Evolutionary conservation across 2,797 vertebrate species (phyloP).

Genomic region (Crypturellus tataupa): DNA sequence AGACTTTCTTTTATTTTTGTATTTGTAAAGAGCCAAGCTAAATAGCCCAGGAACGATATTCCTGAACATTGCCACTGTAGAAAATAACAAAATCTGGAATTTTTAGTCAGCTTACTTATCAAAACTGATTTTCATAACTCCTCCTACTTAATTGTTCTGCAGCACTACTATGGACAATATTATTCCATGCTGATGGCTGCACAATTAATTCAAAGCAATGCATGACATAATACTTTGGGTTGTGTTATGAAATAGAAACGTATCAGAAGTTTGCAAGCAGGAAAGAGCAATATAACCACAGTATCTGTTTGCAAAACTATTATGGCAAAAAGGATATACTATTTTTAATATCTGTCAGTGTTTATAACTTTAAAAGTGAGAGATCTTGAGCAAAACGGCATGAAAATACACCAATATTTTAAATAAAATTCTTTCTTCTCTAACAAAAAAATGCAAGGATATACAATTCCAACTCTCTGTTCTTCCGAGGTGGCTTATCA

Average conservation of each 20-base stretch:
- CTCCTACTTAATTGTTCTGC: background rate
- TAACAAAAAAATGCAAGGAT: background rate
- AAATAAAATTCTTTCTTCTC: background rate
- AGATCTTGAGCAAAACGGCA: background rate
- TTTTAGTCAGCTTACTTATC: background rate
- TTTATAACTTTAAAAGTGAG: background rate
- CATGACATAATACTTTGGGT: background rate
- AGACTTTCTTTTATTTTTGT: background rate
- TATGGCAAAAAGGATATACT: background rate
- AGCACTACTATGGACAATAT: background rate
- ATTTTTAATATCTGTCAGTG: background rate
- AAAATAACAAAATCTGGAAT: background rate
- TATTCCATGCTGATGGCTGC: background rate
- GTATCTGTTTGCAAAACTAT: conserved; percentile 30
- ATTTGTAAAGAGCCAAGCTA: background rate
- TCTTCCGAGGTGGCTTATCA: background rate
- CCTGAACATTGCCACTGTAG: background rate
- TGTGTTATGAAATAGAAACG: conserved; percentile 31
- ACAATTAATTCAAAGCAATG: conserved; percentile 33
- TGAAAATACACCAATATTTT: background rate
- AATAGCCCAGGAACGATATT: background rate
- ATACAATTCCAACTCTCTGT: background rate
- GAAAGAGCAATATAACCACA: background rate
- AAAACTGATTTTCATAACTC: background rate
- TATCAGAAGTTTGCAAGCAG: background rate